Conservation (phyloP, 2,797 vertebrate genomes). For the Sarcophilus harrisii region DNA sequence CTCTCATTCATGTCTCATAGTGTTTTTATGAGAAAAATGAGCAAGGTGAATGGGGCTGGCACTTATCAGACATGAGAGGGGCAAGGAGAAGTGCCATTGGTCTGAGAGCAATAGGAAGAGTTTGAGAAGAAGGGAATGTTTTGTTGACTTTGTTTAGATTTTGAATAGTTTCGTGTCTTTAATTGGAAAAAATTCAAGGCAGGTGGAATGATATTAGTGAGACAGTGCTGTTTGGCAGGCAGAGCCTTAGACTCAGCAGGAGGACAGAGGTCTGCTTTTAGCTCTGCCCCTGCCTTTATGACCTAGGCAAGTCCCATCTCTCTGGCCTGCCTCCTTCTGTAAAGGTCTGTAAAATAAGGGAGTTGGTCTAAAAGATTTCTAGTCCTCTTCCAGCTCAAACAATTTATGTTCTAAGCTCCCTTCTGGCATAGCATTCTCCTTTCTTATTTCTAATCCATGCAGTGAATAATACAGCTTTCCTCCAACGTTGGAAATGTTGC, state of each 20-base stretch:
- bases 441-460: not conserved
- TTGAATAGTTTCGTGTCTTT: not conserved
- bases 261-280: not conserved
- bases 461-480: not conserved
- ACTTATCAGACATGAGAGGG: not conserved
- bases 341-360: not conserved
- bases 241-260: not conserved
- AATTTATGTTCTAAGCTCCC: not conserved
- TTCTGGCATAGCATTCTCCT: not conserved
- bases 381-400: not conserved
- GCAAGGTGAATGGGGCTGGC: not conserved
- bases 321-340: not conserved
- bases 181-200: not conserved
- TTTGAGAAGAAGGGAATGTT: not conserved
- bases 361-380: not conserved
- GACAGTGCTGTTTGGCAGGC: not conserved
- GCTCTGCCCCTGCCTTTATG: not conserved
- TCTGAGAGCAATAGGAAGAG: not conserved
- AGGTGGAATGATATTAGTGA: not conserved
- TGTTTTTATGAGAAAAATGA: not conserved
- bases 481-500: not conserved
- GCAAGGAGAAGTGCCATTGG: not conserved
- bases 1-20: not conserved
- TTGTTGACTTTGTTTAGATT: not conserved
- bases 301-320: not conserved